Percentiles rank a stretch among this genome's conserved stretches.
Evolutionary conservation across 2,888 invertebrate species (phyloP).

Genomic region (Phorcus lineatus): DNA sequence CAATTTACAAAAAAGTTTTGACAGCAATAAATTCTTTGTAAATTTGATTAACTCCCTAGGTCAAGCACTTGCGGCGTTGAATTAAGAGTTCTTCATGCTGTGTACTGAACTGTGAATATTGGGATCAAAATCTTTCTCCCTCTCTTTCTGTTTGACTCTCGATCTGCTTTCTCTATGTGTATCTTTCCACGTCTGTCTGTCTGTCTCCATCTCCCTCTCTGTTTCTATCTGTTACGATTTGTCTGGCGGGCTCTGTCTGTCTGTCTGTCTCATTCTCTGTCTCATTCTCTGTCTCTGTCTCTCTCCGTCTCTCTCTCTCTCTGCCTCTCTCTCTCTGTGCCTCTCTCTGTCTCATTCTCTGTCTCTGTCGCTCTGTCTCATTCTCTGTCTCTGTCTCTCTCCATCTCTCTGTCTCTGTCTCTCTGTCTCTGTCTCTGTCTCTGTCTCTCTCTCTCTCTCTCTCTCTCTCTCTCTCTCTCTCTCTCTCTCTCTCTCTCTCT

Average conservation of each 20-base stretch:
- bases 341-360: conserved; percentile 9
- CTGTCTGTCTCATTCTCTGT: conserved; percentile 5
- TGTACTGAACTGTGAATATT: neutral
- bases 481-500: neutral
- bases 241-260: neutral
- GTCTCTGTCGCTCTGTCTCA: neutral
- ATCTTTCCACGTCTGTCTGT: neutral
- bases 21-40: too few relatives aligned
- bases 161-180: neutral
- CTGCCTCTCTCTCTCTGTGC: neutral
- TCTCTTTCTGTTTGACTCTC: neutral
- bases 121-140: neutral
- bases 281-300: neutral
- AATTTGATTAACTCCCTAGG: too few relatives aligned
- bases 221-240: neutral
- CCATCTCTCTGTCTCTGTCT: neutral
- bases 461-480: neutral
- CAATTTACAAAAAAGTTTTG: too few relatives aligned
- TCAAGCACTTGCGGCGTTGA: neutral
- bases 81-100: neutral
- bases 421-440: neutral
- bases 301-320: conserved; percentile 14
- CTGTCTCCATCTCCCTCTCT: conserved; percentile 2
- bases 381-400: neutral
- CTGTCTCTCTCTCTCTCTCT: neutral